Evolutionary conservation across 2,888 invertebrate species (phyloP), one percentile per base, ranked within the genome.

Genomic region (Alloscopus bannaensis): DNA sequence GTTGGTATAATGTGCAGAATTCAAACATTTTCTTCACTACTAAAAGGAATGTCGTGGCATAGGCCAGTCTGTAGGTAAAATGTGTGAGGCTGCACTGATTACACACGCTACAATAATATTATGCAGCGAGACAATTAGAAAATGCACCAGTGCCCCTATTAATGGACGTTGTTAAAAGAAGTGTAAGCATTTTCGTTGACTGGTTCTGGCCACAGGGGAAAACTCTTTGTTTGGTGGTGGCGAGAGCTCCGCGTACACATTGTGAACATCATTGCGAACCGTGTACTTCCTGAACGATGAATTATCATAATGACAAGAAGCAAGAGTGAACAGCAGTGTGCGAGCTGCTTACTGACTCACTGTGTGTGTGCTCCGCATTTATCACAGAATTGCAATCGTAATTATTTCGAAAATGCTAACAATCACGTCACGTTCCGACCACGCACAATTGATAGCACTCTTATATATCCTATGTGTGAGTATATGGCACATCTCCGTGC

Each of bases 271-370:
- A 29, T 45, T 47, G 59, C 69, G n/a, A 8, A 47, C 20, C 20
- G 50, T 59, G 52, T 52, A 73, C 65, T 73, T 65, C 73, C 64
- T 73, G 73, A 64, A 73, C 64, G 65, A 64, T 65, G 73, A 73
- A 73, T 73, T 73, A 73, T 62, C 62, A 64, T 64, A 47, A 60
- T 72, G 50, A 28, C 60, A 28, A 13, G 40, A 59, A 59, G 42
- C 59, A n/a, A n/a, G n/a, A n/a, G n/a, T n/a, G 57, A 28, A 68
- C 36, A 22, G 69, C 45, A 36, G 69, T 57, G 22, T 18, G n/a
- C n/a, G n/a, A n/a, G n/a, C n/a, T n/a, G n/a, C n/a, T n/a, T n/a
- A n/a, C n/a, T n/a, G n/a, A n/a, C n/a, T n/a, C n/a, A n/a, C n/a
- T n/a, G n/a, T n/a, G n/a, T n/a, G n/a, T n/a, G n/a, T n/a, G n/a